A percentile compares a stretch with the other conserved stretches of the same genome.
Evolutionary conservation across 2,113 vertebrate genomes (phyloP).

Genomic region (Bufo gargarizans): DNA sequence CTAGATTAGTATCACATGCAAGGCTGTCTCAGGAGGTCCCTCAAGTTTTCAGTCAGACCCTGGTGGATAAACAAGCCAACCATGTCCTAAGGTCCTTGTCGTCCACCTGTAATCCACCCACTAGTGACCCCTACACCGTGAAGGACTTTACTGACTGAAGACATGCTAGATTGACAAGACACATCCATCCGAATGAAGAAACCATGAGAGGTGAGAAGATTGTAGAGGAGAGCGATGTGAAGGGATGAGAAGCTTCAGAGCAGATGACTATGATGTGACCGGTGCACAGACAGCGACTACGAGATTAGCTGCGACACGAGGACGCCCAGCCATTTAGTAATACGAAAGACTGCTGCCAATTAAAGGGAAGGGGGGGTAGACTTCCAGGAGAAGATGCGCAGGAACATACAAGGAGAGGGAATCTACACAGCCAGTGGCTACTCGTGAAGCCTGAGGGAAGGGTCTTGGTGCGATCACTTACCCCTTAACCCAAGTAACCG

Average conservation of each 20-base stretch:
- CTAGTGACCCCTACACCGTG: background rate
- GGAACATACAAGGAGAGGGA: slow-evolving; percentile 72
- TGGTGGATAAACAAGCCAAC: too few relatives aligned
- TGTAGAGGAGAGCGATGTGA: slow-evolving; percentile 68
- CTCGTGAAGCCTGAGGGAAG: slow-evolving; percentile 71
- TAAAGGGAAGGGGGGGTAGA: slow-evolving; percentile 66
- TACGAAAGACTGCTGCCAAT: slow-evolving; percentile 73
- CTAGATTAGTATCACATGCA: too few relatives aligned
- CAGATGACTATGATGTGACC: slow-evolving; percentile 69
- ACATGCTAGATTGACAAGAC: slow-evolving; percentile 79
- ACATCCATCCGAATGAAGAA: slow-evolving; percentile 73
- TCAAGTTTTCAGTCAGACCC: background rate
- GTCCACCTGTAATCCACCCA: background rate
- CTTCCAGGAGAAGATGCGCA: slow-evolving; percentile 73
- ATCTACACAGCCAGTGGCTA: slow-evolving; percentile 72
- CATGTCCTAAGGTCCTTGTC: too few relatives aligned
- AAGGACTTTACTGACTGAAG: background rate
- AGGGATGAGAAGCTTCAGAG: slow-evolving; percentile 72
- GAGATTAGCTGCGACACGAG: slow-evolving; percentile 79
- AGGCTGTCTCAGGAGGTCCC: too few relatives aligned
- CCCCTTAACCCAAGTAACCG: slow-evolving; percentile 88
- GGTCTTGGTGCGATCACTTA: slow-evolving; percentile 80
- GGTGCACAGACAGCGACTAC: slow-evolving; percentile 67
- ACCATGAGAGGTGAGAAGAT: slow-evolving; percentile 66
- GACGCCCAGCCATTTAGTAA: slow-evolving; percentile 75